Evolutionary conservation across 2,888 invertebrate genomes (phyloP), one percentile per base, ranked within the genome.

Genomic region (Thereva unica): DNA sequence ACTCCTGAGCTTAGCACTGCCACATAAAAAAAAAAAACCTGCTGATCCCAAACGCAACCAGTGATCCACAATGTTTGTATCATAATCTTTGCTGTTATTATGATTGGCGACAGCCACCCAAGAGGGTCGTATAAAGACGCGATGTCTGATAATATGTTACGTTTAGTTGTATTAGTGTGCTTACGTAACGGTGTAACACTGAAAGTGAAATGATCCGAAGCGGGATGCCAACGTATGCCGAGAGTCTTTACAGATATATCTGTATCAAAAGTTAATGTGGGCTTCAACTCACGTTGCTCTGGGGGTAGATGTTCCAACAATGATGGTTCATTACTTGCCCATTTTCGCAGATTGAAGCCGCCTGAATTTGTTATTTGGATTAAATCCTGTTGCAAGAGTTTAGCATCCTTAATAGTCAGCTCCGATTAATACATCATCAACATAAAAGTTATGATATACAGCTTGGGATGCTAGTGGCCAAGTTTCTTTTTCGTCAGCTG

Each of bases 71-170:
- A 44, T 3, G 8, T n/a, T 44, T 44, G 44, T 3, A 44, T 44
- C 3, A 44, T 1, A 9, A 49, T n/a, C 12, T 49, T 49, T n/a
- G 49, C 49, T 49, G n/a, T 12, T 6, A 49, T n/a, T 10, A 49
- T 12, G 7, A 49, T 5, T 10, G 49, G 49, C 7, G 4, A 7
- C 6, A 49, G 6, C 49, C 49, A 49, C 7, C 49, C 49, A 6
- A 49, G 12, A 10, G 42, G 56, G 10, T 56, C 56, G 4, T 56
- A 56, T 42, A 56, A 42, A 9, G 56, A 56, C 3, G 56, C 56
- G 10, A 56, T 56, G 10, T 44, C 41, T 42, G 56, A 56, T 44
- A 56, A 5, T 56, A 56, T 41, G 6, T 9, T 23, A n/a, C 56
- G 56, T 42, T 56, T 56, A 3, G 42, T 56, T 41, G 4, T 5